Base-by-base conservation (phyloP, 2,797 vertebrate genomes). In the Syngnathus rostellatus region DNA sequence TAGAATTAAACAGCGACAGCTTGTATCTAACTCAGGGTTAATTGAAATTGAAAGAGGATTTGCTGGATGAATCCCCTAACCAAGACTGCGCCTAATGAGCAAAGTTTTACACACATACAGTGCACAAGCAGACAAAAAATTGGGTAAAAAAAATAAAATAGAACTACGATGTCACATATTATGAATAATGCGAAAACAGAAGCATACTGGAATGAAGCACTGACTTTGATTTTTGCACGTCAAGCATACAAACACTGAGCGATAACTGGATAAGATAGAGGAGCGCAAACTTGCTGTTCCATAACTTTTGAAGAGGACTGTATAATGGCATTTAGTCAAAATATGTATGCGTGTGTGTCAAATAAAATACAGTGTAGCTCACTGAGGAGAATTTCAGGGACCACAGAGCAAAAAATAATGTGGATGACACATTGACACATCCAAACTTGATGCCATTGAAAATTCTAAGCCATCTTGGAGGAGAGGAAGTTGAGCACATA, bases 331-430 rank as follows among this genome's bases (percentile, higher is more conserved):
- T 10, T 41, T 9, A 40, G 40, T 40, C 40, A 40, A 6, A 40
- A 40, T 40, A 31, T 46, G 54, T 72, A 46, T 62, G 64, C 25
- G 48, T 55, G 59, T 46, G 38, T 31, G 60, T 23, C 53, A 64
- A 38, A 54, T 55, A 46, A 55, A 89, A 83, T 87, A 83, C 87
- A 86, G 84, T 75, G 86, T 75, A 23, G 2, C n/a, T 53, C n/a
- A 53, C n/a, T 53, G 50, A 53, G n/a, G 8, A n/a, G n/a, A 53
- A 21, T 89, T 89, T 86, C 25, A 39, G 25, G 57, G 1, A 8
- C 88, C 78, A 88, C 81, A 79, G 88, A 90, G 79, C 92, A 85
- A 87, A 89, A 76, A 77, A 86, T 50, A 50, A 7, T n/a, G 17
- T 50, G 7, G 16, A 19, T 73, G 64, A 67, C 58, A 76, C 63